phyloP scores from a whole-genome alignment of 2,888 invertebrate species.

The Caenorhabditis sp. region DNA sequence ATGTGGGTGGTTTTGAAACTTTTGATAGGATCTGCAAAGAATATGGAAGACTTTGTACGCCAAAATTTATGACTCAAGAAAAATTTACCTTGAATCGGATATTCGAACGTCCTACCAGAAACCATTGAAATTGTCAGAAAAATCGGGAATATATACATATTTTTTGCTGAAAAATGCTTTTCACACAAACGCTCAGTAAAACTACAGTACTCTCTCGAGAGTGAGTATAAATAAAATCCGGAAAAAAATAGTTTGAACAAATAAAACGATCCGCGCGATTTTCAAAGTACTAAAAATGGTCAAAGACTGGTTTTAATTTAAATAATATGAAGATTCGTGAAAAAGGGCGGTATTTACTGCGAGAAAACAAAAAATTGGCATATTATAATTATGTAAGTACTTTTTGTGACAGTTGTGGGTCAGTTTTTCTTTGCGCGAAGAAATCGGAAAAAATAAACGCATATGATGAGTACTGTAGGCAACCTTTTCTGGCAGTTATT shows the following conservation, averaged over 20 bases:
- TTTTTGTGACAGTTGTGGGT: neutral
- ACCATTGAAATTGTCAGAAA: neutral
- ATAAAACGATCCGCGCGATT: no score
- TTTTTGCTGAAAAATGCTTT: neutral
- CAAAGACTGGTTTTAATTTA: neutral
- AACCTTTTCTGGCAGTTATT: no score
- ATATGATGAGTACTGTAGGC: no score
- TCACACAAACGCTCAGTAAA: neutral
- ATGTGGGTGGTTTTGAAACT: neutral
- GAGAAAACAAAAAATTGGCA: neutral
- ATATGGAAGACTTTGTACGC: no score
- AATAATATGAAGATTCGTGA: no score
- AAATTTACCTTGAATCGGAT: neutral
- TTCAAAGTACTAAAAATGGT: neutral
- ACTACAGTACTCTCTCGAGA: neutral
- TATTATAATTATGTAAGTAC: neutral
- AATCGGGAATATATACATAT: neutral
- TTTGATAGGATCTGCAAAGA: no score
- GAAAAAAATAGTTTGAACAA: neutral
- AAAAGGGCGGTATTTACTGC: no score
- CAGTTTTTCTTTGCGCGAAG: neutral
- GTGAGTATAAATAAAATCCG: neutral
- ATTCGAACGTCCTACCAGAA: neutral
- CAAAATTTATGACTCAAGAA: no score
- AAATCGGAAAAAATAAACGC: neutral